phyloP scores from a whole-genome alignment of 2,888 invertebrate genomes.

The Drosophila aldrichi region DNA sequence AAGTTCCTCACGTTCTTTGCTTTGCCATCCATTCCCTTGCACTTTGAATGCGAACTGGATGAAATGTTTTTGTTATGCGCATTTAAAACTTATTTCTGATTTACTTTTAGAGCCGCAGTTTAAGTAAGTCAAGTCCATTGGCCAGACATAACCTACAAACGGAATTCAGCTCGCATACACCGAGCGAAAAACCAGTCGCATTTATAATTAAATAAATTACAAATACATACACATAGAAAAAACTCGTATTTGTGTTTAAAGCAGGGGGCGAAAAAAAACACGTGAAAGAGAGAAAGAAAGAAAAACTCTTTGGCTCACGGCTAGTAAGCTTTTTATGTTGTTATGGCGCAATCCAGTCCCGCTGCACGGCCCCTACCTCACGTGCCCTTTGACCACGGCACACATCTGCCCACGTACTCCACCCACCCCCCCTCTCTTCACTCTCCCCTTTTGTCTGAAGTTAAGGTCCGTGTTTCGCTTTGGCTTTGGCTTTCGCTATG shows the following conservation, averaged over 20 bases:
- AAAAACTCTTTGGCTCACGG: slow-evolving; percentile 34
- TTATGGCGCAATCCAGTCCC: slow-evolving; percentile 20
- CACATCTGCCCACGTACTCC: background rate
- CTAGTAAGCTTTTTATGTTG: slow-evolving; percentile 39
- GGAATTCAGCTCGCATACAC: background rate
- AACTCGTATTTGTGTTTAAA: slow-evolving; percentile 4
- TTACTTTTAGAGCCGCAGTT: background rate
- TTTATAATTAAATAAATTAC: slow-evolving; percentile 37
- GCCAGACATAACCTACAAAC: slow-evolving; percentile 4
- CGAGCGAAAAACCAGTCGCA: slow-evolving; percentile 1
- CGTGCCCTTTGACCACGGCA: slow-evolving; percentile 1
- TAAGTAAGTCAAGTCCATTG: background rate
- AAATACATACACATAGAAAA: slow-evolving; percentile 7
- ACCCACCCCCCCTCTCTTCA: background rate
- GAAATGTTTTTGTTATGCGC: background rate
- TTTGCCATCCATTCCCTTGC: no score
- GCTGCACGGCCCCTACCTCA: background rate
- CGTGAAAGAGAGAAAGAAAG: background rate
- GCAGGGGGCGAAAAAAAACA: slow-evolving; percentile 17
- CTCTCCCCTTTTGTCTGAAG: slow-evolving; percentile 11
- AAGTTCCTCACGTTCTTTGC: no score
- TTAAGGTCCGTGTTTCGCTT: slow-evolving; percentile 44
- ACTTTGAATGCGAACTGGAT: background rate
- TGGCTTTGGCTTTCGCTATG: slow-evolving; percentile 24
- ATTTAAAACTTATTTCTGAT: background rate